Conservation (phyloP, 2,888 invertebrate species). For the Limnephilus rhombicus region DNA sequence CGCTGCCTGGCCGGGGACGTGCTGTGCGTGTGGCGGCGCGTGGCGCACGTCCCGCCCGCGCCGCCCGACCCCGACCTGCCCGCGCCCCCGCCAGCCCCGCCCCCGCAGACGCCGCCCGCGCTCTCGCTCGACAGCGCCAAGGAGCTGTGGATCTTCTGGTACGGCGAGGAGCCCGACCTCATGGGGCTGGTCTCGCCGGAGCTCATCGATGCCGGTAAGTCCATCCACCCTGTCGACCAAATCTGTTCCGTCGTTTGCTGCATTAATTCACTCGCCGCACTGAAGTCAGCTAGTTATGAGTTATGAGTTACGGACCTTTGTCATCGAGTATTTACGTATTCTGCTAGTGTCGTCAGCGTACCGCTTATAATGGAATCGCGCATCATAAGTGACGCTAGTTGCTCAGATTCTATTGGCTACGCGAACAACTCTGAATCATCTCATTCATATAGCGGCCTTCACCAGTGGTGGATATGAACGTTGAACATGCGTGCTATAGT, state of each 20-base stretch:
- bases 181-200: conserved; percentile 90
- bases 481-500: not conserved
- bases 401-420: not conserved
- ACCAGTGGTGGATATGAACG: not conserved
- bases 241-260: no score
- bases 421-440: not conserved
- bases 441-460: not conserved
- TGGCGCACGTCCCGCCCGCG: conserved; percentile 81
- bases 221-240: not conserved
- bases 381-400: not conserved
- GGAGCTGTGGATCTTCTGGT: conserved; percentile 99
- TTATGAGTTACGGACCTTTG: not conserved
- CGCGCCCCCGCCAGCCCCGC: conserved; percentile 73
- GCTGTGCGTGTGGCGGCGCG: conserved; percentile 98
- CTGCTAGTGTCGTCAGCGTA: not conserved
- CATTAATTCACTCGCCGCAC: no score
- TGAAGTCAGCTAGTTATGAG: not conserved
- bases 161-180: conserved; percentile 97
- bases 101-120: conserved; percentile 81
- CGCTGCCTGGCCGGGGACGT: conserved; percentile 96
- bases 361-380: not conserved
- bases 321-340: not conserved
- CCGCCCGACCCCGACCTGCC: conserved; percentile 79
- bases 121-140: conserved; percentile 92
- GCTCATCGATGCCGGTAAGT: conserved; percentile 91